Evolutionary conservation across 2,888 invertebrate species (phyloP), one percentile per base, ranked within the genome.

Genomic region (Muschampia plurimacula): DNA sequence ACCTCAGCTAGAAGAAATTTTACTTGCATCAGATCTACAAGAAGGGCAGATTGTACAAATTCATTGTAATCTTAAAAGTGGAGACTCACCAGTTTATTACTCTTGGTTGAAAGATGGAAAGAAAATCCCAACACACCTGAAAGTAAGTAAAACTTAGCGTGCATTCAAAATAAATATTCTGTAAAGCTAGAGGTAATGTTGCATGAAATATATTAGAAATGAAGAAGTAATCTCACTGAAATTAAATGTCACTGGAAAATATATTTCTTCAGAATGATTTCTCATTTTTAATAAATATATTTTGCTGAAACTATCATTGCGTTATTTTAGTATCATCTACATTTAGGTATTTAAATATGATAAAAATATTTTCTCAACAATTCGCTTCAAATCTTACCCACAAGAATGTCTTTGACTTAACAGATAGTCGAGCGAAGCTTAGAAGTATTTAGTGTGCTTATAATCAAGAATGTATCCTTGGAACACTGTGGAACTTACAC

Each of bases 21-120:
- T 96, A 66, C 96, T 98, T 82, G 97, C 97, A 0, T 95, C 96
- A 74, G 97, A 97, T 86, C 94, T 97, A 22, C 97, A 97, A 89
- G 97, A 98, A 93, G 97, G 97, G 64, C 97, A 98, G 85, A 95
- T 98, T 79, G 97, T 97, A 73, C 97, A 98, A 87, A 97, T 98
- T 77, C 97, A 98, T 74, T 97, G 97, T 86, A 97, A 96, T 79
- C 95, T 97, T 72, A 97, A 96, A 79, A 95, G 96, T 72, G 96
- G 96, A 13, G 96, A 96, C 85, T 96, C 96, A 76, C 96, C 96
- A 4, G 96, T 96, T 67, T 96, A 96, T 87, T 96, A 96, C 80
- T 95, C 96, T 9, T 96, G 96, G 96, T 91, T 96, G 81, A 96
- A 96, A 82, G 96, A 96, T 85, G 96, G 95, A 64, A 95, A 95